phyloP scores from a whole-genome alignment of 2,113 vertebrate species.

The Vidua macroura region DNA sequence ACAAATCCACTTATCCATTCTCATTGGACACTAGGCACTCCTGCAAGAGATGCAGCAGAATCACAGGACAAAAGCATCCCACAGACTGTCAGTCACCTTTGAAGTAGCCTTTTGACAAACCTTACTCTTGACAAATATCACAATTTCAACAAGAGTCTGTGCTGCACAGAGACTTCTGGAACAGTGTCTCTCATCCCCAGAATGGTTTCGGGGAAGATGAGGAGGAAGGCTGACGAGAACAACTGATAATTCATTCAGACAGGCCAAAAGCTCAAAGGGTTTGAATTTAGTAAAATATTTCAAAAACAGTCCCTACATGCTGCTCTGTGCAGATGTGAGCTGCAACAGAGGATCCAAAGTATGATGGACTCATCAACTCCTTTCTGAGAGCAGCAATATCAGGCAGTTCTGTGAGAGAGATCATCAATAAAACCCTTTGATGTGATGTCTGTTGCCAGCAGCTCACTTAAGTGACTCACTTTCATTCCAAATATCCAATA shows the following conservation, averaged over 20 bases:
- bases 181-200: neutral
- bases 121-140: neutral
- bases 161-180: neutral
- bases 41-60: neutral
- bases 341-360: neutral
- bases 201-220: neutral
- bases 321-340: neutral
- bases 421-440: conserved; percentile 16
- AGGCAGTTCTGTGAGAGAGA: neutral
- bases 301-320: neutral
- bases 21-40: neutral
- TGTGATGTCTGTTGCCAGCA: neutral
- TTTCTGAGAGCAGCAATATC: neutral
- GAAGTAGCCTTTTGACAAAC: neutral
- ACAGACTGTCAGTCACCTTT: neutral
- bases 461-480: neutral
- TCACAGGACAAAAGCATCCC: neutral
- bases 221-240: neutral
- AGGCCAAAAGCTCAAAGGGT: neutral
- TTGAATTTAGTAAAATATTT: neutral
- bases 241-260: neutral
- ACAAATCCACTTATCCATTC: neutral
- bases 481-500: neutral
- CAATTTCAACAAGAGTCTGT: neutral
- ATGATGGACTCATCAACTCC: neutral